Base-by-base conservation (phyloP, 2,113 vertebrate genomes). In the Melanocharis versteri region DNA sequence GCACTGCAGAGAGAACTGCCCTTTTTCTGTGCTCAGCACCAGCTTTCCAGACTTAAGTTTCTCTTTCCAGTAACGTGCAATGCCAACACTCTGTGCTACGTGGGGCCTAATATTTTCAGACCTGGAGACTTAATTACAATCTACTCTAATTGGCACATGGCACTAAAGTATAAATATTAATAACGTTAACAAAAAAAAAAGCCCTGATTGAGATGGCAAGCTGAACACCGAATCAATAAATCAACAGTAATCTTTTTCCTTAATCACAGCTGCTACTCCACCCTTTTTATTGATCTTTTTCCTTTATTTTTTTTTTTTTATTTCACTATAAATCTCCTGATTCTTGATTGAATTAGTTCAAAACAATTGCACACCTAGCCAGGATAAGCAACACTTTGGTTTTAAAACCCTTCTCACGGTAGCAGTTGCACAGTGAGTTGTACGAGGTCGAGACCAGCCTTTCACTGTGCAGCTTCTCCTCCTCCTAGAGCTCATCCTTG, bases 231-330 rank as follows among this genome's bases (percentile, higher is more conserved):
- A 96, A 92, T 78, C 79, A 81, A 95, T 77, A 96, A 94, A 91
- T 92, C 77, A 96, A 79, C 83, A 73, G 96, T 77, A 95, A 96
- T 88, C 79, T 84, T 91, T 64, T 80, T 73, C 89, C 94, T 69
- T 83, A 94, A 92, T 79, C 81, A 93, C 79, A 93, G 75, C 57
- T 78, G 60, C 64, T 95, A 92, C 65, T 83, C 90, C 90, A 95
- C 68, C 83, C 44, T 89, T 71, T 72, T 76, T 87, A 84, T 89
- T 73, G 94, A 95, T 94, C 11, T 73, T 83, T 35, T 45, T 11
- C 26, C 3, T 6, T 31, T 42, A 62, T 40, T 21, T 35, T 76
- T 66, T 65, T 47, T 66, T 1, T 28, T 75, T 78, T 65, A 85
- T 72, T 88, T 90, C 81, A 92, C 53, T 60, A 31, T 77, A 70